phyloP scores from a whole-genome alignment of 92 coral and sea anemone species.

The Zoanthus sociatus region DNA sequence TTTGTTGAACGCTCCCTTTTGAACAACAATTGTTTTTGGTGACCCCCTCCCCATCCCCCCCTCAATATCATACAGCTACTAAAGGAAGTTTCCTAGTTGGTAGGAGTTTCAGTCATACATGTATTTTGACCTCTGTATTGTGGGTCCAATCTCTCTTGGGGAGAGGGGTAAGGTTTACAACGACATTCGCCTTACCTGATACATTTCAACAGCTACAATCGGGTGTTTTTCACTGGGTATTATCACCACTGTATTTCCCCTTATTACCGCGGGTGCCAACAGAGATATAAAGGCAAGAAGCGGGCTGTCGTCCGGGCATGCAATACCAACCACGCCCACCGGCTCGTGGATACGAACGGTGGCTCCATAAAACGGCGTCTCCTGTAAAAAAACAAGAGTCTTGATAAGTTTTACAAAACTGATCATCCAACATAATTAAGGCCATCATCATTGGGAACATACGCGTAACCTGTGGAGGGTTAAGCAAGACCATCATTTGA shows the following conservation, averaged over 20 bases:
- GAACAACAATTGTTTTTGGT: too few species aligned
- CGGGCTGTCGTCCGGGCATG: constrained; percentile 94
- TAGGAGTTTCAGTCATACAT: not conserved
- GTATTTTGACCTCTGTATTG: not conserved
- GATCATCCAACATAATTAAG: too few species aligned
- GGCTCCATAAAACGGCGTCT: constrained; percentile 95
- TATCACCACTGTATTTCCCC: constrained; percentile 93
- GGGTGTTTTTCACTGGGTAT: constrained; percentile 95
- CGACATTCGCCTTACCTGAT: constrained; percentile 71
- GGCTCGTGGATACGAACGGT: constrained; percentile 96
- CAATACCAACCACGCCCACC: constrained; percentile 93
- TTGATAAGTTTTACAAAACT: too few species aligned
- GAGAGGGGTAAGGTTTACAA: too few species aligned
- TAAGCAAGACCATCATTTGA: too few species aligned
- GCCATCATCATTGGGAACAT: too few species aligned
- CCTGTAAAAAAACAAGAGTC: constrained; percentile 52
- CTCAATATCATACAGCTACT: too few species aligned
- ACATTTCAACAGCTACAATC: constrained; percentile 91
- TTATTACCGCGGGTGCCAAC: constrained; percentile 90
- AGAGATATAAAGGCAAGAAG: constrained; percentile 91
- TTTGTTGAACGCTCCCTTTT: too few species aligned
- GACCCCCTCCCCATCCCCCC: too few species aligned
- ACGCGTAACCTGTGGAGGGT: not conserved
- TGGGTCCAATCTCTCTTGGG: not conserved
- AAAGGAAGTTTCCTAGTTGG: too few species aligned